Base-by-base conservation (phyloP, 2,113 vertebrate genomes). In the Caranx ignobilis region DNA sequence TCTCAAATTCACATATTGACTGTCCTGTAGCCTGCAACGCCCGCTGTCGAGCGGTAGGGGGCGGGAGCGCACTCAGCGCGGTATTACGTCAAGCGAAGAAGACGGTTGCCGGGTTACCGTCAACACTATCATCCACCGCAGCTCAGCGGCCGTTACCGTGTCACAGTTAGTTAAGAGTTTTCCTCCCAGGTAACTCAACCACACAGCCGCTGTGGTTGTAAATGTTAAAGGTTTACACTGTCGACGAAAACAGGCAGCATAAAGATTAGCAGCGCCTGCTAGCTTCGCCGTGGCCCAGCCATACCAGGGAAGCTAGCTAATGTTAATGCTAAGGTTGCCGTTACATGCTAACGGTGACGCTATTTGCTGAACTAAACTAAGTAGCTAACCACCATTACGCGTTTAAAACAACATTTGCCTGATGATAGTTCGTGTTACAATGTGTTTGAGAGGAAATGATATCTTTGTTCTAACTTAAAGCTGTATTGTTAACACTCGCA, bases 71-170 rank as follows among this genome's bases (percentile, higher is more conserved):
- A 0, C 11, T 19, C 32, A 50, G 15, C 3, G 2, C 15, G 6
- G 18, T 9, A 21, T 19, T 5, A 26, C 2, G 10, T 0, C 5
- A 54, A 5, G 1, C 18, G 75, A 83, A 68, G 79, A 77, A 82
- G 73, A 78, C 11, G 15, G 88, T 85, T 85, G n/a, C 88, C 19
- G 21, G 0, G 74, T 77, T 32, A 87, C 87, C 77, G 45, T 10
- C 21, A 67, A 62, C 76, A 71, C 47, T 26, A 66, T 59, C 34
- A 19, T 21, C 18, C 11, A 0, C 0, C 21, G n/a, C 9, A 10
- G 37, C 47, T 2, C 2, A 57, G 21, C 21, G 13, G 6, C 11
- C n/a, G 4, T 11, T 16, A 11, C 2, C 18, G 10, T 16, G 2
- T n/a, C 2, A 10, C 4, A 1, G 18, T 41, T 32, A 1, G 0